A percentile compares a stretch with the other conserved stretches of the same genome.
phyloP scores from a whole-genome alignment of 2,797 vertebrate species.

The Bradypodion pumilum region DNA sequence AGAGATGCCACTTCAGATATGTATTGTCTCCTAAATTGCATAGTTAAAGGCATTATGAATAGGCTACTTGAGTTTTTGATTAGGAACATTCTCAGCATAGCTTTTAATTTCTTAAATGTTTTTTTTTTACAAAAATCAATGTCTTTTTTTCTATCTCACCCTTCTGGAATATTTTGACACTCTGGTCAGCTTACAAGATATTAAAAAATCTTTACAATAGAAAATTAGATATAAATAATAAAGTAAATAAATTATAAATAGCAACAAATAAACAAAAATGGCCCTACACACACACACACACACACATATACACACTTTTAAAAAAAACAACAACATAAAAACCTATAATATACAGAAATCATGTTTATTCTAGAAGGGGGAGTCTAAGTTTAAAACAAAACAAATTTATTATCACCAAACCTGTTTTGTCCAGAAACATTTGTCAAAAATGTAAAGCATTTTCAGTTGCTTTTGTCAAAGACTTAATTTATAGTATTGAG shows the following conservation, averaged over 20 bases:
- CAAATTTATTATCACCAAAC: neutral
- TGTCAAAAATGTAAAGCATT: neutral
- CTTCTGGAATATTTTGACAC: too few species aligned
- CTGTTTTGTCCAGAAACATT: neutral
- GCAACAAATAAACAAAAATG: too few species aligned
- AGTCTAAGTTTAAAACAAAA: neutral
- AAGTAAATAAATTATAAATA: too few species aligned
- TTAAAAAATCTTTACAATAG: too few species aligned
- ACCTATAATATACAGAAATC: neutral
- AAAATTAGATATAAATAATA: too few species aligned
- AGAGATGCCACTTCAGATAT: neutral
- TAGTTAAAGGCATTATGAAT: neutral
- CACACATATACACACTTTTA: too few species aligned
- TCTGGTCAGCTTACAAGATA: too few species aligned
- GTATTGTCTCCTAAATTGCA: neutral
- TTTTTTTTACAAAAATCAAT: neutral
- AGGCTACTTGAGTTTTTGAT: neutral
- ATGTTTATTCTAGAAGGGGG: neutral
- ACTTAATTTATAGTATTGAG: neutral
- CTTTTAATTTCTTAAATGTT: neutral
- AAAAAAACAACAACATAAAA: too few species aligned
- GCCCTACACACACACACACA: too few species aligned
- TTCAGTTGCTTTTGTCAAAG: neutral
- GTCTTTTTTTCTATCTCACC: too few species aligned
- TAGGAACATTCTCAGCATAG: neutral